Evolutionary conservation across 2,797 vertebrate species (phyloP).

Genomic region (Anas bernieri): DNA sequence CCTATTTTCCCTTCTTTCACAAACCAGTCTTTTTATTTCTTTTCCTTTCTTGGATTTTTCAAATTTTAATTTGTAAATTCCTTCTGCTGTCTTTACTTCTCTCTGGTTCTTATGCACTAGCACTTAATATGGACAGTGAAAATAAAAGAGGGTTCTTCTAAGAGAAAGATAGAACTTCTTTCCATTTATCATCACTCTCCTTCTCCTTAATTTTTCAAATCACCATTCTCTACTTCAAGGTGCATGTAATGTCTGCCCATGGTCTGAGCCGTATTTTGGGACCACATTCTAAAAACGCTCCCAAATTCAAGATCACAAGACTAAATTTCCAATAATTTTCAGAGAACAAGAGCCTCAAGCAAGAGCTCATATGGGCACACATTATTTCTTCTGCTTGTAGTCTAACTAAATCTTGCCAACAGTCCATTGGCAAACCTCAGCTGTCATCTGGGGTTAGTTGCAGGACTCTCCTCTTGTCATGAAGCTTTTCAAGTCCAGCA

Average conservation of each 20-base stretch:
- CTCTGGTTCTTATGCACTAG: neutral
- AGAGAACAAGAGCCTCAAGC: neutral
- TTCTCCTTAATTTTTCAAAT: neutral
- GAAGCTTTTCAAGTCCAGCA: slow-evolving; percentile 1
- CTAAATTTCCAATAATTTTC: neutral
- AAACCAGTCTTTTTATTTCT: neutral
- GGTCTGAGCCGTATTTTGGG: neutral
- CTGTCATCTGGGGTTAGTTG: neutral
- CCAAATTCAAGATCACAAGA: neutral
- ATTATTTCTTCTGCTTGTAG: slow-evolving; percentile 16
- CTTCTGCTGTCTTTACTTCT: neutral
- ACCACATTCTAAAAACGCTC: neutral
- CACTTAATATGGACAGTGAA: neutral
- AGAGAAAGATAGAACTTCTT: neutral
- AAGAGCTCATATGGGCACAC: slow-evolving; percentile 8
- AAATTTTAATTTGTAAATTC: neutral
- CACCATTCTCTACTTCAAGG: neutral
- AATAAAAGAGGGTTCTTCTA: neutral
- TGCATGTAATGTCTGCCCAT: neutral
- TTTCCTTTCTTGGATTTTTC: neutral
- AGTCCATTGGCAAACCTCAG: neutral
- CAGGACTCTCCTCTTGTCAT: neutral
- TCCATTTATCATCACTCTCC: neutral
- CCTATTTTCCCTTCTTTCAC: neutral
- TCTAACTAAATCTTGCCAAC: neutral